Evolutionary conservation across 2,797 vertebrate genomes (phyloP).

Genomic region (Vireo griseus): DNA sequence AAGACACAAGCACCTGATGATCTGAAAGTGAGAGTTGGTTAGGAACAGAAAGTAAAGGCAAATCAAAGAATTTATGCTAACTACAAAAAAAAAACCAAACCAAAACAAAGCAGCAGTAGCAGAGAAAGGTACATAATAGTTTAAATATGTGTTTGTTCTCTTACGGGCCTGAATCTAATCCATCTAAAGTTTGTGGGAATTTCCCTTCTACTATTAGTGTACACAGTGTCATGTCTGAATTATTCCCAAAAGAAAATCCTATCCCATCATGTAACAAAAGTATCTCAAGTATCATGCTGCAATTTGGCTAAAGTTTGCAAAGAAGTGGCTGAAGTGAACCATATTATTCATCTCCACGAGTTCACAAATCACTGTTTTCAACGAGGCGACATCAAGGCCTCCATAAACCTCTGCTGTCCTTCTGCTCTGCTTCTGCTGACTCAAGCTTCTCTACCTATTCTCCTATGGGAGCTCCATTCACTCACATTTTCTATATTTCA

Average conservation of each 20-base stretch:
- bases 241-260: neutral
- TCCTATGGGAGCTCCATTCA: neutral
- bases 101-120: neutral
- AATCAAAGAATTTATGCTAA: neutral
- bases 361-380: slow-evolving; percentile 21
- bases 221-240: neutral
- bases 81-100: neutral
- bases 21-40: neutral
- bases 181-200: neutral
- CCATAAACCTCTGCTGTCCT: neutral
- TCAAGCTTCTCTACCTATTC: neutral
- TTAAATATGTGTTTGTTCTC: neutral
- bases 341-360: neutral
- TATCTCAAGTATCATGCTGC: neutral
- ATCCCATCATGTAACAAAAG: neutral
- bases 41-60: neutral
- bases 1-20: neutral
- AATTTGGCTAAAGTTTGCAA: neutral
- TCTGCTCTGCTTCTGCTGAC: slow-evolving; percentile 19
- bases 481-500: neutral
- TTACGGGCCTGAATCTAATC: neutral
- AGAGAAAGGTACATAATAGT: neutral
- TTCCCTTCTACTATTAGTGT: neutral
- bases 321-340: slow-evolving; percentile 1
- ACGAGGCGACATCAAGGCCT: neutral